Evolutionary conservation across 2,113 vertebrate genomes (phyloP).

Genomic region (Limnothrissa miodon): DNA sequence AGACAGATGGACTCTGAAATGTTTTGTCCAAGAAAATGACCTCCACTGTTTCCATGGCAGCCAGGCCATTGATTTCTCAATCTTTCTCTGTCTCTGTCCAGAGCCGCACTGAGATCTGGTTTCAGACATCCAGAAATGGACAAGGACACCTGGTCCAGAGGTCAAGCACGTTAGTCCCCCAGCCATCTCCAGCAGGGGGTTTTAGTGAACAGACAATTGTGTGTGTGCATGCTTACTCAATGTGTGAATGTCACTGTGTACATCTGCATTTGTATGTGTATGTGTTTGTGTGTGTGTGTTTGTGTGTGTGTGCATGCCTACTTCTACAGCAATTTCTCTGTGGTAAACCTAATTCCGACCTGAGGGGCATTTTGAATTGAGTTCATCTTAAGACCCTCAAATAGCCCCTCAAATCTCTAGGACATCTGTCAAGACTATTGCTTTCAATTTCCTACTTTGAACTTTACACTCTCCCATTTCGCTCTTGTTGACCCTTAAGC

Average conservation of each 20-base stretch:
- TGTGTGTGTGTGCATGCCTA: background rate
- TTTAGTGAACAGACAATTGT: conserved; percentile 14
- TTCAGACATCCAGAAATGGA: conserved; percentile 63
- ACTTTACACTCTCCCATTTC: conserved; percentile 15
- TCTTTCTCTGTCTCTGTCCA: conserved; percentile 61
- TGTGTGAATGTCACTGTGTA: background rate
- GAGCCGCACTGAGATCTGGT: conserved; percentile 62
- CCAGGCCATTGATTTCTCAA: conserved; percentile 76
- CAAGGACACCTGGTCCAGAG: conserved; percentile 66
- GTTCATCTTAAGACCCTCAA: background rate
- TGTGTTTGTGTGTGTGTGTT: background rate
- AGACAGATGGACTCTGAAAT: conserved; percentile 71
- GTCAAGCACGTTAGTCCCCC: conserved; percentile 53
- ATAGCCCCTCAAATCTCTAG: background rate
- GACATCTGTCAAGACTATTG: conserved; percentile 14
- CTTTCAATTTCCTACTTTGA: background rate
- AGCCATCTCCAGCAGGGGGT: conserved; percentile 1
- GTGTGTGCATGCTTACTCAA: background rate
- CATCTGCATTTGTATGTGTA: background rate
- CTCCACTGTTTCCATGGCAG: conserved; percentile 58
- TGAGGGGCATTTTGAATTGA: background rate
- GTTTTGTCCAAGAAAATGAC: conserved; percentile 61
- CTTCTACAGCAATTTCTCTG: background rate
- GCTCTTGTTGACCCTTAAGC: background rate
- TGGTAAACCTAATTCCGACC: background rate